Evolutionary conservation across 2,113 vertebrate genomes (phyloP).

Genomic region (Chamaea fasciata): DNA sequence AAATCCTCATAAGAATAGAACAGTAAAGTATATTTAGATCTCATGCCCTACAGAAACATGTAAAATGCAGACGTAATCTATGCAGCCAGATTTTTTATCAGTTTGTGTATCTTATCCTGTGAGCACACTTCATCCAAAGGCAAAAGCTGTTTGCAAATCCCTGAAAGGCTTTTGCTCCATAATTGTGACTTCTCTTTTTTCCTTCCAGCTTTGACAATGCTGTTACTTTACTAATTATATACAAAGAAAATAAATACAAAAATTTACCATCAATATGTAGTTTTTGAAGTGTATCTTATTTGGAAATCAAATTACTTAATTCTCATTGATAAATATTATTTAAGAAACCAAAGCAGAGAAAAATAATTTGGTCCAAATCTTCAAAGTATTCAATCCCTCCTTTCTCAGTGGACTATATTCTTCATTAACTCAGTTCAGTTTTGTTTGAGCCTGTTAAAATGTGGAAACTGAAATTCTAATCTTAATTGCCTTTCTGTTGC

Average conservation of each 20-base stretch:
- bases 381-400: background rate
- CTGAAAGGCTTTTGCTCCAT: background rate
- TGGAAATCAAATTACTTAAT: background rate
- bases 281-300: background rate
- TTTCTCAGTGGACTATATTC: background rate
- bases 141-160: background rate
- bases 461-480: slow-evolving; percentile 29
- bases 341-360: background rate
- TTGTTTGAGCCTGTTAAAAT: background rate
- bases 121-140: background rate
- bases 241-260: background rate
- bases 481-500: slow-evolving; percentile 22
- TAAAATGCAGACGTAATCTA: background rate
- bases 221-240: background rate
- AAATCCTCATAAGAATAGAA: background rate
- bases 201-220: background rate
- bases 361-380: background rate
- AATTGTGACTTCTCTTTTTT: background rate
- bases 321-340: background rate
- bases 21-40: background rate
- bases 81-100: background rate
- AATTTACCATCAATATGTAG: background rate
- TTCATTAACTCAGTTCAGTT: background rate
- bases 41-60: background rate
- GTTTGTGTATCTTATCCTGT: background rate